These are phyloP conservation scores for Pantelozetes paolii DNA, from an alignment of 2,888 invertebrate species.

Conservation along the genomic window DNA sequence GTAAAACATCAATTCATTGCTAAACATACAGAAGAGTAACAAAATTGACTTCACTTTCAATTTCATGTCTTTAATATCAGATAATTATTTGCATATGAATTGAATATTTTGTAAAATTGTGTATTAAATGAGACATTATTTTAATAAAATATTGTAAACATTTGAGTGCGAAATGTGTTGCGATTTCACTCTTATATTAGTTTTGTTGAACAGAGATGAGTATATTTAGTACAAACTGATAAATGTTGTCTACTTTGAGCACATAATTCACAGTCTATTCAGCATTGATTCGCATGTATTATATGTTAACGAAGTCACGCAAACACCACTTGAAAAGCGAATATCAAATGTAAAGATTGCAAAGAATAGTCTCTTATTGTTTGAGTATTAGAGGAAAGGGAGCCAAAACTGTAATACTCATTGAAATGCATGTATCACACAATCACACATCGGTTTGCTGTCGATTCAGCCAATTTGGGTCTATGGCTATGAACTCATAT, in stretches of 20 bases:
- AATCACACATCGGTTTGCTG: slow-evolving; percentile 5
- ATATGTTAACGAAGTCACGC: slow-evolving; percentile 35
- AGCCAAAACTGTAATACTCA: background rate
- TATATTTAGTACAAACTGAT: slow-evolving; percentile 22
- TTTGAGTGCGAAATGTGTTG: too few relatives aligned
- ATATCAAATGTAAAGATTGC: slow-evolving; percentile 3
- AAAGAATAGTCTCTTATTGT: background rate
- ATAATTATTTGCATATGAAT: too few relatives aligned
- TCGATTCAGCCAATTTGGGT: slow-evolving; percentile 13
- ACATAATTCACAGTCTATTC: background rate
- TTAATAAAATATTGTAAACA: too few relatives aligned
- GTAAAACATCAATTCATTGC: too few relatives aligned
- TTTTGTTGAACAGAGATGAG: too few relatives aligned
- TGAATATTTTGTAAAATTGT: too few relatives aligned
- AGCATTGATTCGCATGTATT: slow-evolving; percentile 22
- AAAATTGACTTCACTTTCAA: too few relatives aligned
- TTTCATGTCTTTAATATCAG: too few relatives aligned
- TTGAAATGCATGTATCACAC: slow-evolving; percentile 23
- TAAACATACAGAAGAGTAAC: too few relatives aligned
- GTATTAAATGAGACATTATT: too few relatives aligned
- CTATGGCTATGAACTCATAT: too few relatives aligned
- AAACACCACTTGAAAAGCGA: slow-evolving; percentile 30
- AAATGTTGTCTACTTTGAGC: slow-evolving; percentile 8
- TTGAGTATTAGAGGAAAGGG: background rate
- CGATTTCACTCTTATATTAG: too few relatives aligned